Evolutionary conservation across 2,113 vertebrate species (phyloP).

Genomic region (Zootoca vivipara): DNA sequence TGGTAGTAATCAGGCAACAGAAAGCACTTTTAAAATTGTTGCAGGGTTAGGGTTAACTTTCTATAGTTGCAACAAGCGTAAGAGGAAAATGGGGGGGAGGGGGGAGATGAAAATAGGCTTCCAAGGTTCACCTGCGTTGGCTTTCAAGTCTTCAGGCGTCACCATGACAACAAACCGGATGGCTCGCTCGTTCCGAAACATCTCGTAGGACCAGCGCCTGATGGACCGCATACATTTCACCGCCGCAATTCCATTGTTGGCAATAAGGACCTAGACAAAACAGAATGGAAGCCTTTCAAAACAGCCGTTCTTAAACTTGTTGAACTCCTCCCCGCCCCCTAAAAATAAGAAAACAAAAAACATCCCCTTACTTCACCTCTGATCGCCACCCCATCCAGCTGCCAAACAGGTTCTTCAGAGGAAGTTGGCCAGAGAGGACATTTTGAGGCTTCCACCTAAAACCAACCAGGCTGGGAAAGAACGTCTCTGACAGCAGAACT

Average conservation of each 20-base stretch:
- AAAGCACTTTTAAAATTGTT: too few species aligned
- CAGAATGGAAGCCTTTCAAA: not conserved
- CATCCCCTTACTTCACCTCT: too few species aligned
- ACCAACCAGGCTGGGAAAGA: not conserved
- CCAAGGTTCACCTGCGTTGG: slow-evolving; percentile 88
- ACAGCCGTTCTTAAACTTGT: not conserved
- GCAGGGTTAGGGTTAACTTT: too few species aligned
- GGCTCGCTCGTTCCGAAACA: slow-evolving; percentile 97
- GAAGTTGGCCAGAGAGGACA: not conserved
- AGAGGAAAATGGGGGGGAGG: not conserved
- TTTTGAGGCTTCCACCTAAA: not conserved
- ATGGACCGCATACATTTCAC: slow-evolving; percentile 99
- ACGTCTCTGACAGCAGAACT: not conserved
- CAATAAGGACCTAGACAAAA: slow-evolving; percentile 90
- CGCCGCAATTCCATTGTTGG: slow-evolving; percentile 98
- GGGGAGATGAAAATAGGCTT: not conserved
- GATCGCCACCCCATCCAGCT: too few species aligned
- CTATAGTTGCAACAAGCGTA: too few species aligned
- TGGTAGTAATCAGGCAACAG: too few species aligned
- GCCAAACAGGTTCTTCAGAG: not conserved
- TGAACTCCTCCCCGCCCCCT: not conserved
- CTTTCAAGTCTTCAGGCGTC: slow-evolving; percentile 97
- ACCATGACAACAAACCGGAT: slow-evolving; percentile 99
- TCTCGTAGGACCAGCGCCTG: slow-evolving; percentile 97
- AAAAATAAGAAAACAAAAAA: too few species aligned